Conservation (phyloP, 2,113 vertebrate species). For the Anhinga anhinga region DNA sequence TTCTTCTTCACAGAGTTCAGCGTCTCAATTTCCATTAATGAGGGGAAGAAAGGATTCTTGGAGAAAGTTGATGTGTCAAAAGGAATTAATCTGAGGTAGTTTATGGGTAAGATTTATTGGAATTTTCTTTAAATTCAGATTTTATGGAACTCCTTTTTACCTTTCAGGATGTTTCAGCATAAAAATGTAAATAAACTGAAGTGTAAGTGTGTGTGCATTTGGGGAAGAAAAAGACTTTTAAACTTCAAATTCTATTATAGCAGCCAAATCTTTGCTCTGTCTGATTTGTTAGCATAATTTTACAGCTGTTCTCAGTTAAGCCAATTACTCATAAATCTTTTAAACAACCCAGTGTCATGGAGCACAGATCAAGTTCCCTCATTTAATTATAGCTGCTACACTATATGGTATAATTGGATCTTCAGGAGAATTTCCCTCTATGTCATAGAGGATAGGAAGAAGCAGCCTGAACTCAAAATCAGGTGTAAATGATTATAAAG, state of each 20-base stretch:
- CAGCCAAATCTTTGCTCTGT: neutral
- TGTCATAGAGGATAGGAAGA: neutral
- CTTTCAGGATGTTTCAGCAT: neutral
- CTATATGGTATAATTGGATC: neutral
- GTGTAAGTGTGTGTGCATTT: accelerated
- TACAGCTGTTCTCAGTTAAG: neutral
- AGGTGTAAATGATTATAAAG: neutral
- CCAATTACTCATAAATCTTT: neutral
- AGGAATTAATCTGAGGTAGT: neutral
- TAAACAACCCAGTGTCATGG: neutral
- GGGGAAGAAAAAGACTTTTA: neutral
- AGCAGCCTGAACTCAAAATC: neutral
- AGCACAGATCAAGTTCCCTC: neutral
- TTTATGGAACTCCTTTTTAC: neutral
- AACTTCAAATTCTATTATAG: neutral
- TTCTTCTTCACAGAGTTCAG: neutral
- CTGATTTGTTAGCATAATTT: neutral
- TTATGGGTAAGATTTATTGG: neutral
- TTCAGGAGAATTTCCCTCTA: neutral
- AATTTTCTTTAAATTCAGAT: neutral
- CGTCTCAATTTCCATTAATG: neutral
- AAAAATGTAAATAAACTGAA: neutral
- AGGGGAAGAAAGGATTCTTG: neutral
- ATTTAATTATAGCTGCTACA: neutral
- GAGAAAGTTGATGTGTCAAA: neutral